Conservation (phyloP, 1,140 invertebrate species). For the Diachasmimorpha longicaudata region DNA sequence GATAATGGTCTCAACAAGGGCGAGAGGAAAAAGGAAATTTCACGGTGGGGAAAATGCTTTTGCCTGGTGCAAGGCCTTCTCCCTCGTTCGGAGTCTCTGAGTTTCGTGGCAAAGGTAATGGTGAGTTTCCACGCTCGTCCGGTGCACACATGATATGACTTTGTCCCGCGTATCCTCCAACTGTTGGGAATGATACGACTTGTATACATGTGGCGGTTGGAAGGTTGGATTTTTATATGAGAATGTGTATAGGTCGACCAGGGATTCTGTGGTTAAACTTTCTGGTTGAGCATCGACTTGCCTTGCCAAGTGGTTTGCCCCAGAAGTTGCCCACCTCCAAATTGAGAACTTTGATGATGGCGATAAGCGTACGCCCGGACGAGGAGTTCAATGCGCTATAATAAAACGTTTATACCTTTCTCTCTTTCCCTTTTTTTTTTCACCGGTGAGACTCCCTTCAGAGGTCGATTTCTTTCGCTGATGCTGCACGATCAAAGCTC, state of each 20-base stretch:
- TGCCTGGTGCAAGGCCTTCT: background rate
- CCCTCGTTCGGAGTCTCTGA: background rate
- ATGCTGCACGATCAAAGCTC: background rate
- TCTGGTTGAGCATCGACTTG: background rate
- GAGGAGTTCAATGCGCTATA: conserved; percentile 11
- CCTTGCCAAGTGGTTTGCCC: background rate
- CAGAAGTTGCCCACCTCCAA: conserved; percentile 4
- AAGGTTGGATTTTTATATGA: background rate
- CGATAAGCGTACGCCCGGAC: conserved; percentile 2
- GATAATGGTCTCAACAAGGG: background rate
- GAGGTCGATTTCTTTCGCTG: background rate
- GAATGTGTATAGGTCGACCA: background rate
- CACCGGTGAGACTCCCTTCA: background rate
- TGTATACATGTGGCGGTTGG: background rate
- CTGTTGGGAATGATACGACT: background rate
- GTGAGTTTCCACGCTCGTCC: background rate
- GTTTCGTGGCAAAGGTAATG: background rate
- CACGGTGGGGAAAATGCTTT: background rate
- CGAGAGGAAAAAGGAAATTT: background rate
- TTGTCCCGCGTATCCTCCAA: background rate
- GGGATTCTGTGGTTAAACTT: background rate
- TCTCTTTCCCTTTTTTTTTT: background rate
- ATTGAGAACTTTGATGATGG: conserved; percentile 7
- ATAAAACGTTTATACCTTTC: conserved; percentile 9
- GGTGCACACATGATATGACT: background rate